Evolutionary conservation across 2,797 vertebrate genomes (phyloP), one percentile per base, ranked within the genome.

Genomic region (Ctenopoma kingsleyae): DNA sequence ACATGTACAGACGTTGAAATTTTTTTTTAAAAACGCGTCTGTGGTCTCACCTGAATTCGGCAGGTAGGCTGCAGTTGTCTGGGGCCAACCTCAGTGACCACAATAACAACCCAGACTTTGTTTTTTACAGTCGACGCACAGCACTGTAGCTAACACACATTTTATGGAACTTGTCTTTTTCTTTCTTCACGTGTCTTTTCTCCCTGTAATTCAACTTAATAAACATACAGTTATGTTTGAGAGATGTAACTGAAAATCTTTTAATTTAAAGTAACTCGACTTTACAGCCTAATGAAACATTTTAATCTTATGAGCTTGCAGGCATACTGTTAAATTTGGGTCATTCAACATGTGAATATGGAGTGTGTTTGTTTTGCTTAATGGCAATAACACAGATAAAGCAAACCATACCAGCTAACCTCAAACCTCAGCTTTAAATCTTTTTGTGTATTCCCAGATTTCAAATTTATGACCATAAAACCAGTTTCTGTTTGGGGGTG

Each of bases 31-130:
- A n/a, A n/a, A n/a, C n/a, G n/a, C n/a, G 22, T 51, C 78, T 93
- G 92, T 87, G 91, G 92, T 93, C 84, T 92, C 82, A 92, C 87
- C 92, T 91, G 87, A 70, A 59, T 58, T 53, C n/a, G 73, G 65
- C 80, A 92, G 88, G 89, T 92, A 88, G 23, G 58, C 65, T 67
- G 68, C 69, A 67, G 44, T 51, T 25, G 64, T 72, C 54, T 82
- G 41, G 46, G 15, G 27, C 50, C 72, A 35, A 90, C 87, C 87
- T 85, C 77, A 83, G 51, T 69, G 81, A 85, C 92, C 92, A 92
- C 94, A 93, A 90, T 17, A 91, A 91, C 89, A 92, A 38, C 10
- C 32, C 8, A 55, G 8, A n/a, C 30, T 69, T 76, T 77, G 57
- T 86, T 86, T 65, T 57, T 44, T 51, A 16, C 41, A 17, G 4